A percentile compares a stretch with the other conserved stretches of the same genome.
phyloP scores from a whole-genome alignment of 1,140 invertebrate genomes.

The Bombus vancouverensis region DNA sequence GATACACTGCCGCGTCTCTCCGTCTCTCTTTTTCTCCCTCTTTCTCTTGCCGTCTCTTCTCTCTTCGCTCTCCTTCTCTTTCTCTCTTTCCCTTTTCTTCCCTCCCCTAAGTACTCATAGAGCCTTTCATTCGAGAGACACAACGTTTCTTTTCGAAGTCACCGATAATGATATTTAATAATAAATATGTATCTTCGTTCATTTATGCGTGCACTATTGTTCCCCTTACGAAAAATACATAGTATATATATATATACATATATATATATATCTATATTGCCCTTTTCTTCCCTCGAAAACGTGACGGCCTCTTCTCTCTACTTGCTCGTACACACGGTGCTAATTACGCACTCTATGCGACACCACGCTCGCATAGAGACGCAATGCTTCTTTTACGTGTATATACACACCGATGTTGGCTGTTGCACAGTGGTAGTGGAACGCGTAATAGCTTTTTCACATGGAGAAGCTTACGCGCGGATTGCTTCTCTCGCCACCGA shows the following conservation, averaged over 20 bases:
- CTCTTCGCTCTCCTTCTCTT: slow-evolving; percentile 35
- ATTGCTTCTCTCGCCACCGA: slow-evolving; percentile 62
- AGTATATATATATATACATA: not conserved
- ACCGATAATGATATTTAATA: slow-evolving; percentile 33
- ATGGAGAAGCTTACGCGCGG: slow-evolving; percentile 65
- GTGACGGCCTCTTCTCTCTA: slow-evolving; percentile 23
- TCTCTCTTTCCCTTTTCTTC: slow-evolving; percentile 34
- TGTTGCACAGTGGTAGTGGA: slow-evolving; percentile 38
- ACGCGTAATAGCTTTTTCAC: slow-evolving; percentile 65
- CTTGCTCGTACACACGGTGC: slow-evolving; percentile 37
- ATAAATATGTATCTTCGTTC: slow-evolving; percentile 34
- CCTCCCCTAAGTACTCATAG: slow-evolving; percentile 53
- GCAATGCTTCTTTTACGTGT: slow-evolving; percentile 44
- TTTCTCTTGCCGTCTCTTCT: slow-evolving; percentile 37
- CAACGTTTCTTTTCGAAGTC: slow-evolving; percentile 52
- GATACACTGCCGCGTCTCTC: slow-evolving; percentile 49
- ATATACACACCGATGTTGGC: slow-evolving; percentile 27
- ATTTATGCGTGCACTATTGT: slow-evolving; percentile 21
- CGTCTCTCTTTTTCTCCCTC: slow-evolving; percentile 56
- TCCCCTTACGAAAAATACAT: not conserved
- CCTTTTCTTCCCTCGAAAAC: slow-evolving; percentile 15
- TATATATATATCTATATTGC: not conserved
- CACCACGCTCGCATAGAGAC: slow-evolving; percentile 47
- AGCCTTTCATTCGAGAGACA: slow-evolving; percentile 52
- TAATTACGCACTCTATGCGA: slow-evolving; percentile 55